A percentile compares a stretch with the other conserved stretches of the same genome.
These are phyloP conservation scores for Spheniscus humboldti DNA, from an alignment of 2,797 vertebrate genomes.

Conservation along the genomic window DNA sequence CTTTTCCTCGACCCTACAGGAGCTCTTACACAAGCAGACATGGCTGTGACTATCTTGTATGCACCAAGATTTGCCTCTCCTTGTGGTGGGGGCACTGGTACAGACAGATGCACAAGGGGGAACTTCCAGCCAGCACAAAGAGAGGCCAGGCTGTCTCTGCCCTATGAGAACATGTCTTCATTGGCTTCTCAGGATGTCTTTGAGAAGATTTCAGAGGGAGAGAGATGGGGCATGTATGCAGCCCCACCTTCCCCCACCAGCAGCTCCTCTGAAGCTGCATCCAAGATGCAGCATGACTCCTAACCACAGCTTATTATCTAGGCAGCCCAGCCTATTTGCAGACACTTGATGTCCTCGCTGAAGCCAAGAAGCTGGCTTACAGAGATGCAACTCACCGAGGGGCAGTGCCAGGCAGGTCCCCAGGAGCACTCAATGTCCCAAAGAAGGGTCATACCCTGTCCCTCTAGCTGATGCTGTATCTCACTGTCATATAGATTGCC, in stretches of 20 bases:
- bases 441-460: not conserved
- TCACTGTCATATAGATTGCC: not conserved
- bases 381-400: not conserved
- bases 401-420: not conserved
- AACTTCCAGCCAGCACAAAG: not conserved
- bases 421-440: not conserved
- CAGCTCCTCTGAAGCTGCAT: not conserved
- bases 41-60: not conserved
- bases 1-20: not conserved
- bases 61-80: not conserved
- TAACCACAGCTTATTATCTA: not conserved
- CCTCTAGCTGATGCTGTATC: not conserved
- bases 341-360: not conserved
- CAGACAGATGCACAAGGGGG: not conserved
- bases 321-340: not conserved
- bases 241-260: not conserved
- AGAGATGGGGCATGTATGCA: not conserved
- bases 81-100: not conserved
- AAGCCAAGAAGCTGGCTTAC: not conserved
- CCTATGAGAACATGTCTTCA: not conserved
- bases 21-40: not conserved
- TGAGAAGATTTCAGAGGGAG: not conserved
- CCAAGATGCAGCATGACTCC: not conserved
- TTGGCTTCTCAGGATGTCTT: not conserved
- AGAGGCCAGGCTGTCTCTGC: not conserved